These are phyloP conservation scores for Himalopsyche anomala DNA, from an alignment of 2,888 invertebrate genomes.

Conservation along the genomic window DNA sequence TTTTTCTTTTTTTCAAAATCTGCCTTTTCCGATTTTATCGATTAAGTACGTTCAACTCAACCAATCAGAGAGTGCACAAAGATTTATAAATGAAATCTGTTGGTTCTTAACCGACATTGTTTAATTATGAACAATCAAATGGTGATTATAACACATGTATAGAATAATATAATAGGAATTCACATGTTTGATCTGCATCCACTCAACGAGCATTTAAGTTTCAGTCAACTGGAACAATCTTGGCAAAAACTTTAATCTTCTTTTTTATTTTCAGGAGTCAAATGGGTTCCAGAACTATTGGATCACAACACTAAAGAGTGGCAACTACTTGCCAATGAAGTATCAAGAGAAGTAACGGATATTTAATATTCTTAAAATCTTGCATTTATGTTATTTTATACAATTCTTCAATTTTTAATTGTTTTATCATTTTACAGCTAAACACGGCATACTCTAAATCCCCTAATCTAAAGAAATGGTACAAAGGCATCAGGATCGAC, in stretches of 20 bases:
- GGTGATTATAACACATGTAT: no score
- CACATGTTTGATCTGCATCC: no score
- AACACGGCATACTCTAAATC: constrained; percentile 89
- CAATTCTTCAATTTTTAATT: background rate
- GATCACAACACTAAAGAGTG: constrained; percentile 92
- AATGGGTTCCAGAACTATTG: constrained; percentile 90
- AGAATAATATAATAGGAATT: no score
- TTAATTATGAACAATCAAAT: no score
- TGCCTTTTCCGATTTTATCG: no score
- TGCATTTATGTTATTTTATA: background rate
- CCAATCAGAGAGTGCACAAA: no score
- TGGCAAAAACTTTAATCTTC: background rate
- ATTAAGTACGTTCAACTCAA: no score
- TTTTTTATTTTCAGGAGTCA: constrained; percentile 75
- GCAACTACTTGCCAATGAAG: constrained; percentile 88
- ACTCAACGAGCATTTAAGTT: no score
- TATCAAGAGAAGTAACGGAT: constrained; percentile 84
- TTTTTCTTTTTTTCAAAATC: no score
- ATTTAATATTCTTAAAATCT: constrained; percentile 49
- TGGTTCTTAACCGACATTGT: no score
- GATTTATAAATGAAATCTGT: no score
- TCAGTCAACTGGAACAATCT: no score
- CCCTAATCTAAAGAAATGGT: constrained; percentile 86
- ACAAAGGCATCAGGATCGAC: constrained; percentile 90
- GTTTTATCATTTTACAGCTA: constrained; percentile 78